These are phyloP conservation scores for Schmidtea mediterranea DNA, from an alignment of 1,140 invertebrate species.

Conservation along the genomic window DNA sequence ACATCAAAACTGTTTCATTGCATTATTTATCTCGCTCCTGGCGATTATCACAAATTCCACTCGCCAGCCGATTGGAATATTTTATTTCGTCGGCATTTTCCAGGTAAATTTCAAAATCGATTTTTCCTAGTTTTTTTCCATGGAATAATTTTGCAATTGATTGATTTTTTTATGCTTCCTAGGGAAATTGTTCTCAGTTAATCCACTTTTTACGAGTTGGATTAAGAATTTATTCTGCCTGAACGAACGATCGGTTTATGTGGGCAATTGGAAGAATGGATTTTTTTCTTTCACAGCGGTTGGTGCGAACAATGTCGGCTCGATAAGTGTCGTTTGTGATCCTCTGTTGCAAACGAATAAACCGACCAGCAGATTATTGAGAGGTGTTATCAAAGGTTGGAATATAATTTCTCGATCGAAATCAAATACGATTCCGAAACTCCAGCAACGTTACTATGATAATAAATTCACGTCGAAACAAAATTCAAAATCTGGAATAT, in stretches of 20 bases:
- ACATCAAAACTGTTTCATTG: slow-evolving; percentile 61
- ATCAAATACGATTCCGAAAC: too few relatives aligned
- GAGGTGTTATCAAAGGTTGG: too few relatives aligned
- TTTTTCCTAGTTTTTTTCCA: too few relatives aligned
- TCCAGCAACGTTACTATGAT: too few relatives aligned
- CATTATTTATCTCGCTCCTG: slow-evolving; percentile 82
- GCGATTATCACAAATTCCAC: slow-evolving; percentile 94
- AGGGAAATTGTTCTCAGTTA: slow-evolving; percentile 74
- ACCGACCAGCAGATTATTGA: too few relatives aligned
- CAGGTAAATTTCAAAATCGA: slow-evolving; percentile 31
- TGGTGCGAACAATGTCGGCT: slow-evolving; percentile 91
- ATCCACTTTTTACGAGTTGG: slow-evolving; percentile 54
- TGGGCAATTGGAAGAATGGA: slow-evolving; percentile 72
- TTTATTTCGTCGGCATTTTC: slow-evolving; percentile 55
- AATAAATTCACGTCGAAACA: too few relatives aligned
- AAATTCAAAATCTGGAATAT: not conserved
- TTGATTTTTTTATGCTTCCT: too few relatives aligned
- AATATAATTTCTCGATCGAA: too few relatives aligned
- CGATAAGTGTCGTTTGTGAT: slow-evolving; percentile 35
- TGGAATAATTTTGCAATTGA: too few relatives aligned
- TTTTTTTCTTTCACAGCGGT: slow-evolving; percentile 93
- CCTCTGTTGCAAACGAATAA: too few relatives aligned
- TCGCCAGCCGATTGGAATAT: slow-evolving; percentile 70
- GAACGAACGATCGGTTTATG: slow-evolving; percentile 76
- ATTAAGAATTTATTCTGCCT: slow-evolving; percentile 68